Percentiles rank a stretch among this genome's conserved stretches.
Evolutionary conservation across 1,140 invertebrate species (phyloP).

Genomic region (Babylonia areolata): DNA sequence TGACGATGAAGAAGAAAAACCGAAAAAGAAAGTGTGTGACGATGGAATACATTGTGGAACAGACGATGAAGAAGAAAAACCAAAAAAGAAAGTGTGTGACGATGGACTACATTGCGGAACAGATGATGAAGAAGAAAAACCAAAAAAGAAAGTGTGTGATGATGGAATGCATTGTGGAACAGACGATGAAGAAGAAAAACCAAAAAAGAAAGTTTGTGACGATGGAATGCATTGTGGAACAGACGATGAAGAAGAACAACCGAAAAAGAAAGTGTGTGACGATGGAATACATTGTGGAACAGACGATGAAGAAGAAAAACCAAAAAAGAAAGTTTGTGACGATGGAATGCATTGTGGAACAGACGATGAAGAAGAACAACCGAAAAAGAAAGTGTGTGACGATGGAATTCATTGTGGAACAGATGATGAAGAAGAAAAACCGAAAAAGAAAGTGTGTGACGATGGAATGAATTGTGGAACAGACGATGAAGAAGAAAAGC

Average conservation of each 20-base stretch:
- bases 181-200: constrained; percentile 50
- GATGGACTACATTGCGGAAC: no score
- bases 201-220: constrained; percentile 25
- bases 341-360: constrained; percentile 47
- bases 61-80: constrained; percentile 49
- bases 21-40: constrained; percentile 24
- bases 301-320: constrained; percentile 50
- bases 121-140: no score
- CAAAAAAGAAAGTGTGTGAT: constrained; percentile 50
- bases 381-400: background rate
- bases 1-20: constrained; percentile 45
- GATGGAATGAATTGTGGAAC: no score
- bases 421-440: constrained; percentile 28
- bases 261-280: constrained; percentile 50
- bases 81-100: no score
- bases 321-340: constrained; percentile 25
- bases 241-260: constrained; percentile 46
- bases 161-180: constrained; percentile 57
- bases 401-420: no score
- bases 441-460: constrained; percentile 44
- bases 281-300: constrained; percentile 57
- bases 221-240: constrained; percentile 47
- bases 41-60: constrained; percentile 48
- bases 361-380: constrained; percentile 46
- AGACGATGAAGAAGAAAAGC: background rate